Conservation (phyloP, 2,113 vertebrate genomes). For the Brienomyrus brachyistius region DNA sequence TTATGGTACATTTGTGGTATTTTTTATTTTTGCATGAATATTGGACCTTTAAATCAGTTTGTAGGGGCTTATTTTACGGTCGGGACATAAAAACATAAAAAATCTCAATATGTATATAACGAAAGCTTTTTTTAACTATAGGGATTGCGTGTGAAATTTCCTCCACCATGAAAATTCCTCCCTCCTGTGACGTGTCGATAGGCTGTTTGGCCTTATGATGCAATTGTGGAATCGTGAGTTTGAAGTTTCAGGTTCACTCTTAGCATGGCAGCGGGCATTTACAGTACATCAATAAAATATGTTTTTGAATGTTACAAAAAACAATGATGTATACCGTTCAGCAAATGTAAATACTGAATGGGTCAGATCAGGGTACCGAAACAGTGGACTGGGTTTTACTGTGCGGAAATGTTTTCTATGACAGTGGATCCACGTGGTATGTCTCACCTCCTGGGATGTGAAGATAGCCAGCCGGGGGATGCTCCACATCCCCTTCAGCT, state of each 20-base stretch:
- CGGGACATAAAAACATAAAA: not conserved
- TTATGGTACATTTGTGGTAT: not conserved
- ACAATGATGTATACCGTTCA: not conserved
- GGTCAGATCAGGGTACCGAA: not conserved
- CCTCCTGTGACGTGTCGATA: not conserved
- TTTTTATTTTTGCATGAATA: not conserved
- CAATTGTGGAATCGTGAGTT: not conserved
- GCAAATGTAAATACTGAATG: not conserved
- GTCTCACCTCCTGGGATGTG: slow-evolving; percentile 58
- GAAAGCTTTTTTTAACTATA: not conserved
- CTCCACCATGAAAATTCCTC: no score
- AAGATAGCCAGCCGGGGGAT: slow-evolving; percentile 65
- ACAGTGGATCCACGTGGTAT: not conserved
- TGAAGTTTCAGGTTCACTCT: not conserved
- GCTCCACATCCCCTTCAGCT: slow-evolving; percentile 52
- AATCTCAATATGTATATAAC: not conserved
- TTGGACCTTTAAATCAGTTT: not conserved
- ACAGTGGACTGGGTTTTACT: not conserved
- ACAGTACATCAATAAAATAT: not conserved
- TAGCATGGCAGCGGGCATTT: not conserved
- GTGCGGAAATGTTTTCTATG: not conserved
- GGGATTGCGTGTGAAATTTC: not conserved
- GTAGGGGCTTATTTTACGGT: not conserved
- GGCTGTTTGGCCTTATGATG: not conserved
- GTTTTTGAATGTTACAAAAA: not conserved